Percentiles rank a stretch among this genome's conserved stretches.
Evolutionary conservation across 35 echinoderm and acorn worm genomes (phyloP).

Genomic region (Ophiothrix spiculata): DNA sequence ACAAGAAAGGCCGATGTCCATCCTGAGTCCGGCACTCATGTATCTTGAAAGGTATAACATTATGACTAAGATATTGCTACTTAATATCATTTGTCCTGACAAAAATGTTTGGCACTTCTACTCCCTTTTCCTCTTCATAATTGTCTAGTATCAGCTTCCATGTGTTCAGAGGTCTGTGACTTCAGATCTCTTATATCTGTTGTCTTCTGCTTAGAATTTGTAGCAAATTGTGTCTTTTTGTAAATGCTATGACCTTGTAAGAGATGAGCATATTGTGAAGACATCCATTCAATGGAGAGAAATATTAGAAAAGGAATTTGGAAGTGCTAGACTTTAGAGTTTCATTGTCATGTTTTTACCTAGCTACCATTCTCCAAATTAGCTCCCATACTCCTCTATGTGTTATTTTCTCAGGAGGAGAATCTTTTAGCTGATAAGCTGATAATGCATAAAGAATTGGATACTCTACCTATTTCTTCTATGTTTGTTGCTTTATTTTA

Average conservation of each 20-base stretch:
- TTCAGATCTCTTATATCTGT: neutral
- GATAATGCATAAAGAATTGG: no score
- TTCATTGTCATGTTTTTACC: no score
- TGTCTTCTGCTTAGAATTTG: neutral
- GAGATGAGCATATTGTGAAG: neutral
- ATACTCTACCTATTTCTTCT: no score
- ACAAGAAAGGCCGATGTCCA: neutral
- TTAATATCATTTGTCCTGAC: constrained; percentile 6
- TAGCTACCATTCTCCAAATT: no score
- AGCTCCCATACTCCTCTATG: no score
- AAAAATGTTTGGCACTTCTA: neutral
- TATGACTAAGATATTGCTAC: neutral
- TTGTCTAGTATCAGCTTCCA: constrained; percentile 19
- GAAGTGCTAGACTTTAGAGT: neutral
- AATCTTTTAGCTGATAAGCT: no score
- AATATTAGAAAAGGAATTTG: neutral
- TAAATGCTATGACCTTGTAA: neutral
- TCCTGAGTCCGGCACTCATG: neutral
- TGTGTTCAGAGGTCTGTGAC: neutral
- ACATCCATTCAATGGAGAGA: constrained; percentile 8
- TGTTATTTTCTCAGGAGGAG: no score
- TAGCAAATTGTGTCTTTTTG: neutral
- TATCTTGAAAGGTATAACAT: neutral
- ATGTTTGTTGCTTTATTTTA: no score
- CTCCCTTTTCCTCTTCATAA: neutral